Percentiles rank a stretch among this genome's conserved stretches.
These are phyloP conservation scores for Himalopsyche japonica DNA, from an alignment of 2,888 invertebrate genomes.

Conservation along the genomic window DNA sequence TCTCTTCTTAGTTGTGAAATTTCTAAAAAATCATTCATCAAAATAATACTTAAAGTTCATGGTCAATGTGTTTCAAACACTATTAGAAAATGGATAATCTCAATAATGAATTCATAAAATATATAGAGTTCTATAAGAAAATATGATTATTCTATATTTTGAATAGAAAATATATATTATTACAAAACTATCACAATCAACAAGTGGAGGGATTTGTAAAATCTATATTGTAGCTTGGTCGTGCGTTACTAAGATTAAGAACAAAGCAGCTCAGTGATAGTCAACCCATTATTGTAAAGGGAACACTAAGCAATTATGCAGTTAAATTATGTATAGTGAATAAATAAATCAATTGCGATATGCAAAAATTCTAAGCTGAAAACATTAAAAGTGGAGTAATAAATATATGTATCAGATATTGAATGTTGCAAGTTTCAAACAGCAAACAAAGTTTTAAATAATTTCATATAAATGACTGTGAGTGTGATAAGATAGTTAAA, in stretches of 20 bases:
- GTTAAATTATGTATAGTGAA: too few relatives aligned
- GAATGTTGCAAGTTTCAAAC: too few relatives aligned
- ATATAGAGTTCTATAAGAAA: neutral
- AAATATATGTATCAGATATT: too few relatives aligned
- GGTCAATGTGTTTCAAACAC: neutral
- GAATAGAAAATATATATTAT: neutral
- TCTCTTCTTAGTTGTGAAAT: neutral
- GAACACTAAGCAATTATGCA: too few relatives aligned
- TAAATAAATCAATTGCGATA: too few relatives aligned
- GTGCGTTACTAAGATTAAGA: neutral
- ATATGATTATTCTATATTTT: neutral
- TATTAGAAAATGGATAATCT: neutral
- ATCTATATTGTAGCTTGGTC: neutral
- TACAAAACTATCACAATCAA: neutral
- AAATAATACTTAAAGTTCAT: neutral
- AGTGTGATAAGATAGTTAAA: too few relatives aligned
- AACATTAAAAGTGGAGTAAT: too few relatives aligned
- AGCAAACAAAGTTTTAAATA: too few relatives aligned
- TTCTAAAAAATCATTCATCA: neutral
- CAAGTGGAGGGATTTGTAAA: neutral
- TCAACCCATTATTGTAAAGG: neutral
- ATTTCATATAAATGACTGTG: too few relatives aligned
- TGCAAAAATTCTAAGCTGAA: too few relatives aligned
- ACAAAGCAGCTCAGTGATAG: neutral
- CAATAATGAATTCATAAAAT: neutral